Evolutionary conservation across 1,140 invertebrate genomes (phyloP), one percentile per base, ranked within the genome.

Genomic region (Lepidurus couesii): DNA sequence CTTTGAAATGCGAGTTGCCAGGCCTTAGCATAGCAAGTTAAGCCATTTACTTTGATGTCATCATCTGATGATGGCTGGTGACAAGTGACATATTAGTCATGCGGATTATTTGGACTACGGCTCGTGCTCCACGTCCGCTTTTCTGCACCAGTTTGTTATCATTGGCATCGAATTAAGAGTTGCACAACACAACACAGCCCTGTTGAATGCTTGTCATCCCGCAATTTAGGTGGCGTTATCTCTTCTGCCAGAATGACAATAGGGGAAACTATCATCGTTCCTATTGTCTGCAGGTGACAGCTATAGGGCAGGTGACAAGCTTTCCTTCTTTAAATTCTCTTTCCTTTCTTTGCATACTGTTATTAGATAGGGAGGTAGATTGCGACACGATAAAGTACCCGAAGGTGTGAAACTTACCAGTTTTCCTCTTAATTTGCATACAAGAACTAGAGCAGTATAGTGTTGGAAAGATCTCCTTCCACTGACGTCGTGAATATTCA

Each of bases 401-500:
- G 53, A 13, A 65, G 53, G 53, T 65, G 53, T 21, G 16, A 9
- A 65, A 65, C 53, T 65, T 65, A 65, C 53, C 13, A 65, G 53
- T 21, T 65, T 65, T 21, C 3, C 53, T 21, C 21, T 65, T n/a
- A 65, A n/a, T 65, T 65, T n/a, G 9, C 21, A 65, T 65, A n/a
- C 53, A 65, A 16, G 21, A 65, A 11, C 8, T 65, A 21, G 53
- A 65, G 53, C 53, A 65, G 34, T 34, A 65, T 21, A 65, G 53
- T 16, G 53, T 7, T 65, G 53, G 16, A 21, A 65, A 9, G 53
- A 34, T 1, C 1, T 13, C 8, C 53, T n/a, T 65, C n/a, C 21
- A 65, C 53, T 65, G 53, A 65, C 16, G 53, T 65, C 53, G 21
- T 65, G 53, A 65, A 65, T 65, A 65, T 65, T 65, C 53, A 65